Evolutionary conservation across 2,113 vertebrate species (phyloP).

Genomic region (Phrynosoma platyrhinos): DNA sequence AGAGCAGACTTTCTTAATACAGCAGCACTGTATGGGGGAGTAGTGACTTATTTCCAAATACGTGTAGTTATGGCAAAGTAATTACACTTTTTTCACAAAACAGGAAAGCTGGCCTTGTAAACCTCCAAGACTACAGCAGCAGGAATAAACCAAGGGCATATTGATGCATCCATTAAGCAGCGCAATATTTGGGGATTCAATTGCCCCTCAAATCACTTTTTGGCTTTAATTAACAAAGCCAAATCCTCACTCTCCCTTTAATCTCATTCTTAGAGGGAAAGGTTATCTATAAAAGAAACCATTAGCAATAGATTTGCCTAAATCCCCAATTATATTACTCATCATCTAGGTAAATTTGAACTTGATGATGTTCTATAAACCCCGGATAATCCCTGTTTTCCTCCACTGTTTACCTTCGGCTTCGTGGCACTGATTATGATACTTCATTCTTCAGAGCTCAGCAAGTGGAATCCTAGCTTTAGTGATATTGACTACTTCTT

Average conservation of each 20-base stretch:
- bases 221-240: conserved; percentile 61
- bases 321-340: conserved; percentile 62
- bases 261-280: conserved; percentile 58
- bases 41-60: not conserved
- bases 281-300: conserved; percentile 57
- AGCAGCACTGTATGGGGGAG: not conserved
- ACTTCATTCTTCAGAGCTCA: conserved; percentile 44
- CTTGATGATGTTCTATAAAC: conserved; percentile 48
- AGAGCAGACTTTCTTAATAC: not conserved
- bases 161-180: not conserved
- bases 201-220: conserved; percentile 50
- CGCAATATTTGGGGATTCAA: conserved; percentile 16
- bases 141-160: not conserved
- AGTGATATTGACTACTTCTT: conserved; percentile 20
- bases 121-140: not conserved
- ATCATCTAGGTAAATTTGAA: conserved; percentile 63
- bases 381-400: conserved; percentile 60
- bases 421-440: conserved; percentile 19
- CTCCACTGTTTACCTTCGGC: conserved; percentile 35
- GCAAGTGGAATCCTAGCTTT: conserved; percentile 17
- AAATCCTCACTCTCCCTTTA: conserved; percentile 44
- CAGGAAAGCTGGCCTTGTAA: not conserved
- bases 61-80: not conserved
- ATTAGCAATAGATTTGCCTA: conserved; percentile 51
- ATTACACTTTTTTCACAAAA: not conserved